Base-by-base conservation (phyloP, 2,888 invertebrate species). In the Sminthurinus aureus region DNA sequence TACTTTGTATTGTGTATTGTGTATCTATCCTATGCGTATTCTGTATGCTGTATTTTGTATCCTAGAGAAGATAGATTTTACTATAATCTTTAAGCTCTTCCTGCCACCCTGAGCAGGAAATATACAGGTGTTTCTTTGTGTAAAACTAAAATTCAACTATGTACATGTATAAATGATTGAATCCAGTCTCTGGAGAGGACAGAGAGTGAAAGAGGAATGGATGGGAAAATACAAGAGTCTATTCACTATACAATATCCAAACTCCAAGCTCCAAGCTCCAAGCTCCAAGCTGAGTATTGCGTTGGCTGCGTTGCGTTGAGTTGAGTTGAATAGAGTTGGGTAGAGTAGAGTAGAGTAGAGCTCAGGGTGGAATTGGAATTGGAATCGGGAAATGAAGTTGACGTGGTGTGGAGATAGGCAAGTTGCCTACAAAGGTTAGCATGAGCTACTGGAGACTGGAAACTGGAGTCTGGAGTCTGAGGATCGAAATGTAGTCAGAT, bases 401-500 rank as follows among this genome's bases (percentile, higher is more conserved):
- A 79, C 79, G 79, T 79, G 67, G 58, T 38, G 38, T 38, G 20
- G 73, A 58, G 20, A 51, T 22, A 71, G 69, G 73, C 52, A 51
- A 71, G 20, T 66, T 58, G 50, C 81, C 73, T 13, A 73, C 24
- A 20, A 15, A 81, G 58, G 73, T 64, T 81, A 64, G 64, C 24
- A 24, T 22, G 58, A 81, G 64, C 81, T 75, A 81, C 81, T 74
- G 80, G 81, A 84, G 84, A 20, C 81, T 84, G 81, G 22, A 52
- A n/a, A 73, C 26, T 50, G n/a, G n/a, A n/a, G n/a, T n/a, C 81
- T 74, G 80, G 81, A 84, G 84, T 26, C 58, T 64, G 75, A 80
- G 75, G 79, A 83, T 82, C 77, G 67, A 82, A 82, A 67, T 51
- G 51, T 50, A 82, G 82, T 82, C 76, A 77, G 82, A 26, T 82